A percentile compares a stretch with the other conserved stretches of the same genome.
Conservation (phyloP, 2,797 vertebrate genomes). For the Lindbergichthys nudifrons region DNA sequence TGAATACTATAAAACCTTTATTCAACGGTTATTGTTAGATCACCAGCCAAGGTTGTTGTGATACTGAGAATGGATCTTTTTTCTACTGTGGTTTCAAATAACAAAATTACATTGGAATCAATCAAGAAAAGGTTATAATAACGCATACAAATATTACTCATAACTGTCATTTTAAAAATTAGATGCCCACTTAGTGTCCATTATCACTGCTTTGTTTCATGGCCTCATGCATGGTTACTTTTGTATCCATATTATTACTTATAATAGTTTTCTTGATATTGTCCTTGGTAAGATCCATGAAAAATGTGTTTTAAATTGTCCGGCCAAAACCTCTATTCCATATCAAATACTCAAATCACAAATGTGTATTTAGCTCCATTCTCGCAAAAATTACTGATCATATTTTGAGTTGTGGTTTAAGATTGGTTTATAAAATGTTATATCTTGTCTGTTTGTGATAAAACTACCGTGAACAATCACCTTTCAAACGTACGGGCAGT, state of each 20-base stretch:
- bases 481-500: background rate
- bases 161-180: conserved; percentile 42
- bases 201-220: conserved; percentile 71
- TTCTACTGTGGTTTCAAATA: conserved; percentile 3
- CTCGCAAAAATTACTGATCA: background rate
- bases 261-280: conserved; percentile 37
- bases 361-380: conserved; percentile 5
- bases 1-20: background rate
- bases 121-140: conserved; percentile 27
- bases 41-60: conserved; percentile 26
- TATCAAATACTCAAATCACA: conserved; percentile 5
- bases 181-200: conserved; percentile 57
- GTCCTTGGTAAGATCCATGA: conserved; percentile 26
- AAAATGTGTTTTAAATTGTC: conserved; percentile 14
- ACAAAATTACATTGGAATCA: conserved; percentile 7
- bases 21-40: background rate
- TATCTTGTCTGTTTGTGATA: background rate
- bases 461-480: background rate
- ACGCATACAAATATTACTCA: conserved; percentile 36
- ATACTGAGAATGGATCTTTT: conserved; percentile 22
- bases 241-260: conserved; percentile 54
- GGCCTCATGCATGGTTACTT: conserved; percentile 56
- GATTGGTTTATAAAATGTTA: background rate
- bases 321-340: conserved; percentile 21
- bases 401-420: background rate